These are phyloP conservation scores for Megalops cyprinoides DNA, from an alignment of 2,797 vertebrate genomes.

Conservation along the genomic window DNA sequence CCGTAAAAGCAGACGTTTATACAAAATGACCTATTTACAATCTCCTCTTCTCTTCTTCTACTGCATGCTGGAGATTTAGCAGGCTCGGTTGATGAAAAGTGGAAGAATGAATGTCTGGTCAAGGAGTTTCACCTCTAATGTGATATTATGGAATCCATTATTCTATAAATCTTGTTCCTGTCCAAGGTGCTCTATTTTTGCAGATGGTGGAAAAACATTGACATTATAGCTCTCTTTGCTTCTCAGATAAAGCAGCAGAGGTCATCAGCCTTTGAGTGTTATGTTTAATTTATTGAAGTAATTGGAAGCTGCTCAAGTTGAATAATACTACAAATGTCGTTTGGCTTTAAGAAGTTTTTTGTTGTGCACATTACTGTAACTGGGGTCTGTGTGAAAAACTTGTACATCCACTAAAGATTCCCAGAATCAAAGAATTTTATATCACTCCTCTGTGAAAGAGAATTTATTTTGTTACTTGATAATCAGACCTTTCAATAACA, in stretches of 20 bases:
- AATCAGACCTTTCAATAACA: not conserved
- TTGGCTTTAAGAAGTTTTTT: not conserved
- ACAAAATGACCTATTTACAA: constrained; percentile 45
- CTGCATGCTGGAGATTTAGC: constrained; percentile 22
- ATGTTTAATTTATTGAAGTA: constrained; percentile 18
- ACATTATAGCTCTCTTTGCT: not conserved
- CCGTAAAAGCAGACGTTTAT: constrained; percentile 51
- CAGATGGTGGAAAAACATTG: not conserved
- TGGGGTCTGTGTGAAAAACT: not conserved
- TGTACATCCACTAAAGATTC: not conserved
- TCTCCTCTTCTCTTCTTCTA: constrained; percentile 17
- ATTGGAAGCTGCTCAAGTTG: constrained; percentile 5
- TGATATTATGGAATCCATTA: constrained; percentile 22
- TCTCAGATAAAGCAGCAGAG: not conserved
- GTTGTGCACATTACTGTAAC: not conserved
- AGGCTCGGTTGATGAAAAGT: constrained; percentile 31
- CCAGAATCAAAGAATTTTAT: not conserved
- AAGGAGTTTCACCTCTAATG: constrained; percentile 22
- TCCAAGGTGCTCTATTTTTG: constrained; percentile 13
- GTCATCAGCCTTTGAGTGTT: not conserved
- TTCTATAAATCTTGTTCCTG: constrained; percentile 1
- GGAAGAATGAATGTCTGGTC: constrained; percentile 27
- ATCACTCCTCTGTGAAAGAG: not conserved
- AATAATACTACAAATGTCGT: not conserved
- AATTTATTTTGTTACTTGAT: not conserved